A percentile compares a stretch with the other conserved stretches of the same genome.
Conservation (phyloP, 1,140 invertebrate genomes). For the Drosophila truncata region DNA sequence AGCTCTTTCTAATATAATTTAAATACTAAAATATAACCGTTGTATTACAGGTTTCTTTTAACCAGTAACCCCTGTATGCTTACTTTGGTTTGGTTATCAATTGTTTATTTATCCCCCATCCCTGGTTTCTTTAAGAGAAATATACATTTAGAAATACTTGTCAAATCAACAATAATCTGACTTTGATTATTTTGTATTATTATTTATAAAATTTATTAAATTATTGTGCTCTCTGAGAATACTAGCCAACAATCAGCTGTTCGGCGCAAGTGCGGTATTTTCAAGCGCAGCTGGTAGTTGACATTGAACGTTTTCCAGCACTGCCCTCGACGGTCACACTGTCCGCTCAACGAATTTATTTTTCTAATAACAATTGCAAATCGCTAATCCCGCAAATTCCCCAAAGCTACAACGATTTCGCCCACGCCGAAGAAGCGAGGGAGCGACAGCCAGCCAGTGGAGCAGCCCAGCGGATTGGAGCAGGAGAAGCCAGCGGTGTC, state of each 20-base stretch:
- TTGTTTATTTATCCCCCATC: background rate
- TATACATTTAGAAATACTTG: background rate
- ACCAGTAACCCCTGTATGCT: slow-evolving; percentile 3
- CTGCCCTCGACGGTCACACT: slow-evolving; percentile 39
- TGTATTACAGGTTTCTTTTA: too few species aligned
- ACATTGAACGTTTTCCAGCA: slow-evolving; percentile 8
- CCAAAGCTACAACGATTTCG: slow-evolving; percentile 12
- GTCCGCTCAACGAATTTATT: slow-evolving; percentile 37
- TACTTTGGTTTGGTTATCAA: background rate
- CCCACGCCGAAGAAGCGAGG: background rate
- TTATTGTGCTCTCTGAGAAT: slow-evolving; percentile 2
- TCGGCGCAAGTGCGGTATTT: slow-evolving; percentile 17
- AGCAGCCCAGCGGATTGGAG: slow-evolving; percentile 14
- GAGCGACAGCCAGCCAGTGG: slow-evolving; percentile 17
- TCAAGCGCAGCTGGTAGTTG: background rate
- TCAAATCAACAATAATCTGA: slow-evolving; percentile 4
- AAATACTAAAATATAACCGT: too few species aligned
- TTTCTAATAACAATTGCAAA: slow-evolving; percentile 45
- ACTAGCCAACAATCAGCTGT: slow-evolving; percentile 12
- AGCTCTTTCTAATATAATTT: too few species aligned
- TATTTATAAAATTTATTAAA: slow-evolving; percentile 8
- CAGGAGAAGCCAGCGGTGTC: slow-evolving; percentile 27
- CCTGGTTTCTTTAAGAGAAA: background rate
- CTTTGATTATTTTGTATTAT: background rate
- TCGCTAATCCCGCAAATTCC: background rate